These are phyloP conservation scores for Apostichopus japonicus DNA, from an alignment of 35 echinoderm and acorn worm genomes.

Conservation along the genomic window DNA sequence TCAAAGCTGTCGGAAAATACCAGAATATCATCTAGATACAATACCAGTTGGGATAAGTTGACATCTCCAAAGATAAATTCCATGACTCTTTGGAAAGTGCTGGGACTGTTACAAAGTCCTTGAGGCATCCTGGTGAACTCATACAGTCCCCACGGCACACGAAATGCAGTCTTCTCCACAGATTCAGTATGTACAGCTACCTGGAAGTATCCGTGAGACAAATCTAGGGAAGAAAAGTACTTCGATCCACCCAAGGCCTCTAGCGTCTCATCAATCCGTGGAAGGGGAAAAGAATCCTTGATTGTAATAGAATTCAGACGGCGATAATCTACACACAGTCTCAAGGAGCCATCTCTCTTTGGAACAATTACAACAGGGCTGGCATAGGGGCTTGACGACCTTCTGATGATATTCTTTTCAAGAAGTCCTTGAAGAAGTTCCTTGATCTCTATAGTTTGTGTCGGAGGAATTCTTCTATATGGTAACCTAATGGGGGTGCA, in stretches of 20 bases:
- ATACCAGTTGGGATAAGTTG: not conserved
- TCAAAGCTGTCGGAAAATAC: not conserved
- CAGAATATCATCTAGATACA: constrained; percentile 53
- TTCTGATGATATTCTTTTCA: constrained; percentile 56
- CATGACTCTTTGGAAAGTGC: constrained; percentile 50
- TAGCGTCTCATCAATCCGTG: constrained; percentile 67
- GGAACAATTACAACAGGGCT: constrained; percentile 64
- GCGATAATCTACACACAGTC: constrained; percentile 78
- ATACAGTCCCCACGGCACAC: constrained; percentile 73
- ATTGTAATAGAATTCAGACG: constrained; percentile 53
- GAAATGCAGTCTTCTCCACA: constrained; percentile 60
- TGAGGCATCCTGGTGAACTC: constrained; percentile 22
- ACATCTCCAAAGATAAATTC: constrained; percentile 14
- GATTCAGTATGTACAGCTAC: constrained; percentile 59
- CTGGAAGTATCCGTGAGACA: constrained; percentile 76
- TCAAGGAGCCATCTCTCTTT: constrained; percentile 57
- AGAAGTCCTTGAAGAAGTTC: constrained; percentile 56
- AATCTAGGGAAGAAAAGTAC: constrained; percentile 69
- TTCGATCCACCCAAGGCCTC: constrained; percentile 59
- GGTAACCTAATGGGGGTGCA: constrained; percentile 51
- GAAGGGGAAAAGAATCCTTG: constrained; percentile 72
- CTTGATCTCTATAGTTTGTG: constrained; percentile 56
- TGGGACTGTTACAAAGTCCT: constrained; percentile 31
- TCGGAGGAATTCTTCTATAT: constrained; percentile 60
- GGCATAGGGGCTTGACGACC: constrained; percentile 68